Evolutionary conservation across 2,888 invertebrate species (phyloP), one percentile per base, ranked within the genome.

Genomic region (Horisme vitalbata): DNA sequence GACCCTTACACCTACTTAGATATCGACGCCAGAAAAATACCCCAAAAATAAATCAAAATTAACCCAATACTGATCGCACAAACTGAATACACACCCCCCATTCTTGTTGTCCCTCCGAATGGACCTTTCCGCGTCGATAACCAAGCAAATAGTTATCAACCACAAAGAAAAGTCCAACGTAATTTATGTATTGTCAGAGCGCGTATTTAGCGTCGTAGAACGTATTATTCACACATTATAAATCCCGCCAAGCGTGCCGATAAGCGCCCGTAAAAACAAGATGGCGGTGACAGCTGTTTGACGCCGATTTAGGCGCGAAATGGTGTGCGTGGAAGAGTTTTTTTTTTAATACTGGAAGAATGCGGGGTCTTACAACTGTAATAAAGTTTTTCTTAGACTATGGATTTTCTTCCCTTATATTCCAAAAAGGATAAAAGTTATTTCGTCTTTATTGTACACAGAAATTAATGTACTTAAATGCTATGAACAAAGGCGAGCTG

Each of bases 151-250:
- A 84, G 83, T 78, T 84, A 83, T 83, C 80, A 71, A 55, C 63
- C 47, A 52, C 57, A 55, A 54, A 56, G 55, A 49, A 51, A 45
- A 66, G 68, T 67, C 75, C 68, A 67, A 72, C 75, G 79, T 87
- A 87, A 87, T 86, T 85, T 86, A 86, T 85, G 83, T 86, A 82
- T 85, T 85, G 85, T 83, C 84, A 79, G 69, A 68, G 57, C 57
- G 60, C 76, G 80, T 86, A 85, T 86, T 86, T 85, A 86, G 80
- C 79, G 78, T 73, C 69, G 57, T 45, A 55, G 60, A 59, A 64
- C 69, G 69, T 80, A 83, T 88, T 87, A 86, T 83, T 88, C 86
- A 86, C 86, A 83, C 81, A 85, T 88, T 86, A 86, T 87, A 88
- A 87, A 86, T 83, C 83, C 83, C 68, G 69, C 74, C 71, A 71